Base-by-base conservation (phyloP, 1,140 invertebrate genomes). In the Drosophila baimaii region DNA sequence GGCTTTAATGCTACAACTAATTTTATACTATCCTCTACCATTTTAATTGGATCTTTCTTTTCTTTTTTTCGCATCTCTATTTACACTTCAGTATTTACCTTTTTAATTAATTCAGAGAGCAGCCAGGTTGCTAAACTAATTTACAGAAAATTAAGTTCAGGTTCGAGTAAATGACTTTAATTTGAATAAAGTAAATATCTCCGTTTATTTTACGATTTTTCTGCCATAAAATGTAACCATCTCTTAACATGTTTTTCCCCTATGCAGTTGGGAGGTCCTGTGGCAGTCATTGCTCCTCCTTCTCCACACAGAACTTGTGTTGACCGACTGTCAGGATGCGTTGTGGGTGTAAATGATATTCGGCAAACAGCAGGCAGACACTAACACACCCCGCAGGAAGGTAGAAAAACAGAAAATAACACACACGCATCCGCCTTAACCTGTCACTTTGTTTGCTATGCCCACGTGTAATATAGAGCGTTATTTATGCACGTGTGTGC, bases 401-500 rank as follows among this genome's bases (percentile, higher is more conserved):
- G 7, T 13, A 47, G 17, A 39, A 35, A 29, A 21, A 46, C 35
- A 31, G 44, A 46, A 52, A 46, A 52, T 15, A 69, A 52, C 29
- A 27, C 47, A 63, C 62, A 77, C 73, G 52, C 56, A 59, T 52
- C 47, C 39, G 74, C 43, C 39, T 52, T 29, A 15, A 39, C 44
- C 37, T 65, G 37, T 59, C 54, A 75, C 61, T 33, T 41, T 72
- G 66, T 78, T 70, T 77, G 76, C 68, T 37, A 71, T 70, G 56
- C 73, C 83, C 81, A 85, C 68, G 75, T 85, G 82, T 72, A 69
- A 78, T 77, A 85, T 74, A 81, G 80, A 81, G 73, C 56, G 74
- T 86, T 85, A 85, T 81, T 85, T 85, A 85, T 84, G 81, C 68
- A 84, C 76, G 73, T 59, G 77, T 66, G 66, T 79, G 56, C 63